A percentile compares a stretch with the other conserved stretches of the same genome.
phyloP scores from a whole-genome alignment of 2,113 vertebrate species.

The Anoplopoma fimbria region DNA sequence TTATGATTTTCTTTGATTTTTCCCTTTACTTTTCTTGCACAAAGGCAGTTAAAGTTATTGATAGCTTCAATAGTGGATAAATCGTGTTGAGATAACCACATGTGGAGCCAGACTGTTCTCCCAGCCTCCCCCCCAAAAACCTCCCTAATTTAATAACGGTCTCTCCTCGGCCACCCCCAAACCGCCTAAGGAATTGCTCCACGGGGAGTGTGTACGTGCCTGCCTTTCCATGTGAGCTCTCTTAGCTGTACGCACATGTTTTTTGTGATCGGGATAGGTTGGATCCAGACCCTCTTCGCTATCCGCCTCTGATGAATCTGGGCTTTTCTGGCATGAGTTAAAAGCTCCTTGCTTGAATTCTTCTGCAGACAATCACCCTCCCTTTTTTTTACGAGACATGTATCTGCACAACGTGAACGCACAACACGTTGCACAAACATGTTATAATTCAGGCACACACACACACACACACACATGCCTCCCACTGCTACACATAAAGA shows the following conservation, averaged over 20 bases:
- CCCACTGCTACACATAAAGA: constrained; percentile 77
- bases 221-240: constrained; percentile 61
- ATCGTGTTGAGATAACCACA: constrained; percentile 63
- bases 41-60: constrained; percentile 65
- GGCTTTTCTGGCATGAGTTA: constrained; percentile 72
- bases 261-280: constrained; percentile 70
- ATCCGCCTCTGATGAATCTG: constrained; percentile 64
- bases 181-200: constrained; percentile 71
- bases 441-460: constrained; percentile 51
- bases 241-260: constrained; percentile 70
- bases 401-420: constrained; percentile 57
- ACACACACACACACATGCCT: constrained; percentile 47
- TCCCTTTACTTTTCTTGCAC: background rate
- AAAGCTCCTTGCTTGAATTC: constrained; percentile 71
- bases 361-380: constrained; percentile 71
- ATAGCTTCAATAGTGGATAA: constrained; percentile 59
- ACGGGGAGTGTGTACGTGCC: constrained; percentile 69
- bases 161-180: constrained; percentile 64
- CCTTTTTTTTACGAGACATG: constrained; percentile 53
- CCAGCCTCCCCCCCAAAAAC: constrained; percentile 38
- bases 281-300: constrained; percentile 69
- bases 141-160: constrained; percentile 82
- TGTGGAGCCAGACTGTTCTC: constrained; percentile 55
- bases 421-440: constrained; percentile 69
- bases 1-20: background rate